Percentiles rank a stretch among this genome's conserved stretches.
Conservation (phyloP, 2,113 vertebrate species). For the Apus apus region DNA sequence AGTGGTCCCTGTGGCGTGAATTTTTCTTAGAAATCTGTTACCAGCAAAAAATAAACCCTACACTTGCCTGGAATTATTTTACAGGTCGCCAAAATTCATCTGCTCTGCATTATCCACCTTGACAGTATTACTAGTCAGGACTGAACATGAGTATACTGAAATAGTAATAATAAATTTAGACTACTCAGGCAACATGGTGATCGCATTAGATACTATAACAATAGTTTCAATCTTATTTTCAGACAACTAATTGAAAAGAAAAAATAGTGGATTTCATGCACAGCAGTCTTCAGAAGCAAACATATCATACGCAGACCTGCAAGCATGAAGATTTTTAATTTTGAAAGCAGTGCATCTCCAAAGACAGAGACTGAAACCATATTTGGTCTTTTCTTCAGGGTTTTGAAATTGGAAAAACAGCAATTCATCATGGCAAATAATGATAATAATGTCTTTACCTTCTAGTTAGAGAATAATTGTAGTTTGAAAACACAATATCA, state of each 20-base stretch:
- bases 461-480: background rate
- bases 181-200: background rate
- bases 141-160: background rate
- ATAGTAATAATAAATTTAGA: background rate
- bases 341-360: background rate
- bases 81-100: background rate
- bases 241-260: background rate
- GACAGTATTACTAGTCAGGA: background rate
- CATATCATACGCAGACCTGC: background rate
- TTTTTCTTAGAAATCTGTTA: background rate
- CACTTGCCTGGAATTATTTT: background rate
- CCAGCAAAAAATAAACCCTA: background rate
- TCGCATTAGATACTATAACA: background rate
- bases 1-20: background rate
- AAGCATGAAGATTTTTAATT: background rate
- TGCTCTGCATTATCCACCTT: background rate
- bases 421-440: background rate
- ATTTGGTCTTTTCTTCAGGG: background rate
- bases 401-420: background rate
- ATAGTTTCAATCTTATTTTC: background rate
- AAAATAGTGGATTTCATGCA: background rate
- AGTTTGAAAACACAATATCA: background rate
- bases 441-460: background rate
- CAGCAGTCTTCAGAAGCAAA: background rate
- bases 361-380: background rate